These are phyloP conservation scores for Mesoclemmys tuberculata DNA, from an alignment of 2,113 vertebrate species.

Conservation along the genomic window DNA sequence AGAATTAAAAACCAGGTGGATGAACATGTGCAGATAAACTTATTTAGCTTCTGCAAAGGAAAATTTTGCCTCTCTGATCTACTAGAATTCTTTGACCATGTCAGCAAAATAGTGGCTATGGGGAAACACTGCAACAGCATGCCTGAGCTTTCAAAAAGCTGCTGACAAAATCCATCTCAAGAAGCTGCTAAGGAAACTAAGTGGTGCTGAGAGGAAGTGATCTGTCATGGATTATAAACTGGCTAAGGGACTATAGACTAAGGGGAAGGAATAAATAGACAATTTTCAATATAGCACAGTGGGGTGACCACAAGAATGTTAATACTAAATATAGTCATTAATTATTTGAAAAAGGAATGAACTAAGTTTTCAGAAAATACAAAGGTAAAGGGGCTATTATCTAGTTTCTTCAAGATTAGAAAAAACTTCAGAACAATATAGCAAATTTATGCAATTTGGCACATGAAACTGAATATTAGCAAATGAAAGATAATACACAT, in stretches of 20 bases:
- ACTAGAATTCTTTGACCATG: neutral
- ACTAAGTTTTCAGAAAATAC: neutral
- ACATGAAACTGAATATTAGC: fast-evolving
- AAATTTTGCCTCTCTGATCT: neutral
- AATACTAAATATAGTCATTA: neutral
- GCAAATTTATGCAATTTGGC: fast-evolving
- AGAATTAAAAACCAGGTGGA: neutral
- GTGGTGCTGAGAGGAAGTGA: neutral
- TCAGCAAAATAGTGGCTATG: neutral
- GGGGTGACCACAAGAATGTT: neutral
- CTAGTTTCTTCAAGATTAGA: neutral
- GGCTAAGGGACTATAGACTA: neutral
- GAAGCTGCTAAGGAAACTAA: neutral
- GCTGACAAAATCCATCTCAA: neutral
- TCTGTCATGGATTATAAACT: neutral
- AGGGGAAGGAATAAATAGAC: neutral
- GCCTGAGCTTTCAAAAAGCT: neutral
- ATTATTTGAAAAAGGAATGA: neutral
- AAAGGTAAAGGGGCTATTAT: neutral
- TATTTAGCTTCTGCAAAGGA: neutral
- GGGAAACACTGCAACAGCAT: neutral
- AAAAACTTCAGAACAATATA: neutral
- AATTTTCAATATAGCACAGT: neutral
- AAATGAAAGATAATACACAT: fast-evolving
- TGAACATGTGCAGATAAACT: neutral